A percentile compares a stretch with the other conserved stretches of the same genome.
phyloP scores from a whole-genome alignment of 2,888 invertebrate genomes.

The Halictus quadricinctus region DNA sequence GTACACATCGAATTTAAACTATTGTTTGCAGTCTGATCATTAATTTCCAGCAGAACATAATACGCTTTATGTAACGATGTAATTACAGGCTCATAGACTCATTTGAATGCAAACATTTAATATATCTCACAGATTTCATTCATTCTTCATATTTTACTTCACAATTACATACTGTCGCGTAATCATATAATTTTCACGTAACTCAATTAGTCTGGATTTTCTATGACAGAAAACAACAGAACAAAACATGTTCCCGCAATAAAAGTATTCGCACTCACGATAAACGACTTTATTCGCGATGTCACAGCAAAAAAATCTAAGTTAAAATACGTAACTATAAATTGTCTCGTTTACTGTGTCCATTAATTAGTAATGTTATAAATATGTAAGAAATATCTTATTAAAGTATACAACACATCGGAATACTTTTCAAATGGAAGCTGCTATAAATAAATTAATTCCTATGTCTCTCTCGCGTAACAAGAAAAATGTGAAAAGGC shows the following conservation, averaged over 20 bases:
- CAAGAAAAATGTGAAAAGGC: constrained; percentile 30
- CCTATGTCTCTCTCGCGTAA: constrained; percentile 22
- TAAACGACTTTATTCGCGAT: constrained; percentile 39
- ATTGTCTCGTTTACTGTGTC: constrained; percentile 13
- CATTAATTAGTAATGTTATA: constrained; percentile 40
- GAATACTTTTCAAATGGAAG: constrained; percentile 32
- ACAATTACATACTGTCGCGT: background rate
- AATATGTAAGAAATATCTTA: constrained; percentile 51
- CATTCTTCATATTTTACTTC: constrained; percentile 9
- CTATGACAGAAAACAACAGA: constrained; percentile 31
- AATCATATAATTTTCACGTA: background rate
- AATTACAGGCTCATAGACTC: constrained; percentile 31
- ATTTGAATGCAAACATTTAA: constrained; percentile 28
- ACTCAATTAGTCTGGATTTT: constrained; percentile 5
- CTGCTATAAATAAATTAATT: constrained; percentile 59
- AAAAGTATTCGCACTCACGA: constrained; percentile 12
- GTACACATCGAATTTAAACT: background rate
- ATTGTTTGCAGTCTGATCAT: constrained; percentile 6
- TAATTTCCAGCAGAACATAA: background rate
- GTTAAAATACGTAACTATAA: constrained; percentile 26
- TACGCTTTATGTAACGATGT: background rate
- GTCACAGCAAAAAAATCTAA: constrained; percentile 45
- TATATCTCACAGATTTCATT: background rate
- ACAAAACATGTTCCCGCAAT: constrained; percentile 25
- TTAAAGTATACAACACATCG: constrained; percentile 49